These are phyloP conservation scores for Mystacides longicornis DNA, from an alignment of 2,888 invertebrate genomes.

Conservation along the genomic window DNA sequence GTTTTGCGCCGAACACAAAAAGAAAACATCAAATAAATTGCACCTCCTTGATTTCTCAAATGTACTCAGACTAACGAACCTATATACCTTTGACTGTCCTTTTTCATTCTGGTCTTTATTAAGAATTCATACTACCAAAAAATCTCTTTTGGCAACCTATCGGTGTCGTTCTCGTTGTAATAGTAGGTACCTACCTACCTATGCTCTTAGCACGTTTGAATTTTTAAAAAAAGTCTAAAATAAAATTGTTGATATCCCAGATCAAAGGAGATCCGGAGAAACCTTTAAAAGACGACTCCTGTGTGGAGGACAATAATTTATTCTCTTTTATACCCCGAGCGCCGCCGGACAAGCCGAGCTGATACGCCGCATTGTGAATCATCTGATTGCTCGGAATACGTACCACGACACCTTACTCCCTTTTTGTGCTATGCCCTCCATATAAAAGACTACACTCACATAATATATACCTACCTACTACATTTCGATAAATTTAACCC, in stretches of 20 bases:
- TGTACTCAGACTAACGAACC: constrained; percentile 12
- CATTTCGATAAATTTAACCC: too few species aligned
- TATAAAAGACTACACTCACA: too few species aligned
- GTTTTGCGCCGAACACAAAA: not conserved
- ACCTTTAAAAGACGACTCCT: not conserved
- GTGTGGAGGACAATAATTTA: not conserved
- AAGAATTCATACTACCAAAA: constrained; percentile 14
- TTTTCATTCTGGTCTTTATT: constrained; percentile 10
- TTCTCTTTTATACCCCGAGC: too few species aligned
- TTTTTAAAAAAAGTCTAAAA: not conserved
- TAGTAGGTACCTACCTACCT: too few species aligned
- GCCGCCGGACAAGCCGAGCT: too few species aligned
- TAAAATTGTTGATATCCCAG: not conserved
- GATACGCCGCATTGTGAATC: too few species aligned
- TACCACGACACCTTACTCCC: too few species aligned
- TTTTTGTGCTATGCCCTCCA: too few species aligned
- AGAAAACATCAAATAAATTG: constrained; percentile 11
- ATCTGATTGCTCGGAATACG: too few species aligned
- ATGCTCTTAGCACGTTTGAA: too few species aligned
- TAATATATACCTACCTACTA: too few species aligned
- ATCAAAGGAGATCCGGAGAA: not conserved
- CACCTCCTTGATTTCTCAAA: constrained; percentile 18
- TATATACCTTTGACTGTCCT: constrained; percentile 15
- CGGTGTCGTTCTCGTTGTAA: not conserved
- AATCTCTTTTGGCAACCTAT: constrained; percentile 4